Percentiles rank a stretch among this genome's conserved stretches.
Evolutionary conservation across 1,140 invertebrate species (phyloP).

Genomic region (Teleopsis dalmanni): DNA sequence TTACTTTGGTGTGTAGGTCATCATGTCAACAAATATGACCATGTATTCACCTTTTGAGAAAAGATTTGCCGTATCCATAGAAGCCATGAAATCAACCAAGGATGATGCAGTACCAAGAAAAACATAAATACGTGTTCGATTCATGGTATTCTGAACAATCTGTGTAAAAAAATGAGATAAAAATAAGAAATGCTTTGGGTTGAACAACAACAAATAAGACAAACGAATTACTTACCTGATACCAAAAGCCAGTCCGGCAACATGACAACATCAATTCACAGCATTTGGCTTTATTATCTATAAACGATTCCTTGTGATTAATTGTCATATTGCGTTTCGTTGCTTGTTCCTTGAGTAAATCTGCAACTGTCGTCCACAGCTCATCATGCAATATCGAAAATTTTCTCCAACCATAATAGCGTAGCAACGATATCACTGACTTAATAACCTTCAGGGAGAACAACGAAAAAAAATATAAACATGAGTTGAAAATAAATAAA

Average conservation of each 20-base stretch:
- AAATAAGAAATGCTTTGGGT: not conserved
- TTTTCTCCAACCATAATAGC: constrained; percentile 88
- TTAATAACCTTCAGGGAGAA: constrained; percentile 66
- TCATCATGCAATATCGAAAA: constrained; percentile 89
- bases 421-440: constrained; percentile 80
- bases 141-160: constrained; percentile 80
- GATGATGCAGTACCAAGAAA: constrained; percentile 75
- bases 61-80: constrained; percentile 77
- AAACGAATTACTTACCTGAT: constrained; percentile 52
- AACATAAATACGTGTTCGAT: constrained; percentile 86
- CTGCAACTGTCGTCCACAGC: constrained; percentile 67
- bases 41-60: constrained; percentile 90
- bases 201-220: not conserved
- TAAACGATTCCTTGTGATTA: constrained; percentile 61
- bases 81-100: constrained; percentile 81
- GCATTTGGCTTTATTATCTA: constrained; percentile 60
- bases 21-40: constrained; percentile 89
- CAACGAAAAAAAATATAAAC: not conserved
- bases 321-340: constrained; percentile 68
- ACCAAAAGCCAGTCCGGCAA: constrained; percentile 70
- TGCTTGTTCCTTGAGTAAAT: constrained; percentile 65
- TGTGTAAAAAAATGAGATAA: constrained; percentile 7
- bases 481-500: no score
- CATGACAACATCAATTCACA: constrained; percentile 64
- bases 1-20: constrained; percentile 60